Evolutionary conservation across 1,140 invertebrate species (phyloP), one percentile per base, ranked within the genome.

Genomic region (Chrysoperla carnea): DNA sequence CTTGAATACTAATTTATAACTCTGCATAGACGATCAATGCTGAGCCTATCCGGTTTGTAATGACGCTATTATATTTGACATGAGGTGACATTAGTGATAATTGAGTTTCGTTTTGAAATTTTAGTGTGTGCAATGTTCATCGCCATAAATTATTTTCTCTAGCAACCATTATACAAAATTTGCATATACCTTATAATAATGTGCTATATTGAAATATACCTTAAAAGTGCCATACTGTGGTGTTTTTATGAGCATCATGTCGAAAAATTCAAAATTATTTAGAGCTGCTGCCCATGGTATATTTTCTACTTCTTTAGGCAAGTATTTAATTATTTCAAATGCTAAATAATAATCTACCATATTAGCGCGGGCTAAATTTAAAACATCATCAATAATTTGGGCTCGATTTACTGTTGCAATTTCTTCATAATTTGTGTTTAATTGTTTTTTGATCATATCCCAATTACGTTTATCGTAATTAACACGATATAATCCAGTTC

Each of bases 311-410:
- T 90, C 85, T 40, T 79, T 69, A 0, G 53, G 60, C 36, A 90
- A 60, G 52, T 87, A 88, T 15, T 69, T 71, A 0, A 79, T 84
- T 0, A 84, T 65, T 47, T 84, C 75, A 46, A 90, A 56, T 6
- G 84, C 82, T 1, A 73, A 73, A 1, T 67, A 55, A 49, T 84
- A 84, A 41, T 69, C 61, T 1, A 84, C 49, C 36, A 68, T 64
- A 8, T 73, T 75, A 8, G 73, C 73, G n/a, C 76, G 59, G 0
- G 85, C 86, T 29, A 95, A 63, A 52, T 85, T 86, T 51, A 92
- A 68, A 0, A 84, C 77, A 58, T 94, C 90, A 53, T 93, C 84
- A 1, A 94, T 66, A 4, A 93, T 64, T 58, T 94, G 89, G 0
- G 87, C 89, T 46, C 89, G 62, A 58, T 93, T 94, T 17, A 81